phyloP scores from a whole-genome alignment of 2,888 invertebrate genomes.

The Lasioglossum calceatum region DNA sequence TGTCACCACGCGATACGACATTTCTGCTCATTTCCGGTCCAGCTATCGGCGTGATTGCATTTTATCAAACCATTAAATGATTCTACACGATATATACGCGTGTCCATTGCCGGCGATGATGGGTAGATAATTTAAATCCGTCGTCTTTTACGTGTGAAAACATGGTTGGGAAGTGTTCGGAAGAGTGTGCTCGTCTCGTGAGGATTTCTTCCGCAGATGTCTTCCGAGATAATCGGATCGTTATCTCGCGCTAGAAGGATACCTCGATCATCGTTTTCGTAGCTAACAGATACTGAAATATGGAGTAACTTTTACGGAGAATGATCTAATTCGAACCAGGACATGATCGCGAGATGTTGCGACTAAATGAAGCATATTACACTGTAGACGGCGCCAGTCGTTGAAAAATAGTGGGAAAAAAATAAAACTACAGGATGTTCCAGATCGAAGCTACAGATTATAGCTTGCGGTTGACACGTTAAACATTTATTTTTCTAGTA shows the following conservation, averaged over 20 bases:
- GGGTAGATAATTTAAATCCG: not conserved
- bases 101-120: not conserved
- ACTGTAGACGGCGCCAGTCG: not conserved
- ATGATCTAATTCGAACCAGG: not conserved
- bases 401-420: not conserved
- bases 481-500: not conserved
- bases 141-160: not conserved
- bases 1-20: not conserved
- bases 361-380: not conserved
- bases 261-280: not conserved
- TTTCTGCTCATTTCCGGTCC: conserved; percentile 26
- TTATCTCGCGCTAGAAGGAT: not conserved
- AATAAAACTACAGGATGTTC: conserved; percentile 1
- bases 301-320: not conserved
- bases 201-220: not conserved
- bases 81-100: not conserved
- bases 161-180: not conserved
- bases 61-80: conserved; percentile 20
- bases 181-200: not conserved
- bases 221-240: not conserved
- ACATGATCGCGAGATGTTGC: not conserved
- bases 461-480: not conserved
- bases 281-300: not conserved
- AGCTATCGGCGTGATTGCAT: conserved; percentile 1
- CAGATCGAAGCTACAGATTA: not conserved